Base-by-base conservation (phyloP, 2,113 vertebrate species). In the Fulmarus glacialis region DNA sequence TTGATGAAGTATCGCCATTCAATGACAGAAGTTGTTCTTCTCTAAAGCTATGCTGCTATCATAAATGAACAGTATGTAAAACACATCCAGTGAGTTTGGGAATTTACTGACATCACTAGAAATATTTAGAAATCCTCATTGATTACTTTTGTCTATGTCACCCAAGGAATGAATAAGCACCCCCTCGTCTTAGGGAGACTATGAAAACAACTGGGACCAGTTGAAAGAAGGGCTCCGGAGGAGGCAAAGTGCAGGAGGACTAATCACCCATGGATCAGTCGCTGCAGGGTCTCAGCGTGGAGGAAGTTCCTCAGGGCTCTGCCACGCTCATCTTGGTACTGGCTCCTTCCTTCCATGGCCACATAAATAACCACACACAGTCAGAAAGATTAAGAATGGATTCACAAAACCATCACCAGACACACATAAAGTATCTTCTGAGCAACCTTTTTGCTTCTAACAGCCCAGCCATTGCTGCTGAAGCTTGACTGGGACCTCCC, bases 321-420 rank as follows among this genome's bases (percentile, higher is more conserved):
- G 30, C 36, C 15, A 16, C 2, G 4, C 10, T 81, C 26, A 59
- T 59, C 45, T 59, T 0, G 0, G 34, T 79, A n/a, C 36, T 29
- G 52, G 11, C 42, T 78, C 20, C 26, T 86, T 92, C 63, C 34
- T 93, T 60, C 62, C 48, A 84, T 10, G 82, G 22, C 8, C 40
- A 66, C 40, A 89, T 15, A 82, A 84, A 58, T 68, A 68, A 72
- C 87, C 43, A 68, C 27, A 66, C 8, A 30, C 11, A 53, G 30
- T 17, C 8, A 58, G 53, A 63, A 74, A 72, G 45, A 52, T 24
- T 64, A 82, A 8, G 40, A 79, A 23, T 1, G 5, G 36, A 53
- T 53, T 93, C 53, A 75, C 42, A 53, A 60, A 84, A 68, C 6
- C 26, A 14, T 72, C 11, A 26, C 19, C 17, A 67, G 64, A 84